These are phyloP conservation scores for Vultur gryphus DNA, from an alignment of 2,797 vertebrate genomes.

Conservation along the genomic window DNA sequence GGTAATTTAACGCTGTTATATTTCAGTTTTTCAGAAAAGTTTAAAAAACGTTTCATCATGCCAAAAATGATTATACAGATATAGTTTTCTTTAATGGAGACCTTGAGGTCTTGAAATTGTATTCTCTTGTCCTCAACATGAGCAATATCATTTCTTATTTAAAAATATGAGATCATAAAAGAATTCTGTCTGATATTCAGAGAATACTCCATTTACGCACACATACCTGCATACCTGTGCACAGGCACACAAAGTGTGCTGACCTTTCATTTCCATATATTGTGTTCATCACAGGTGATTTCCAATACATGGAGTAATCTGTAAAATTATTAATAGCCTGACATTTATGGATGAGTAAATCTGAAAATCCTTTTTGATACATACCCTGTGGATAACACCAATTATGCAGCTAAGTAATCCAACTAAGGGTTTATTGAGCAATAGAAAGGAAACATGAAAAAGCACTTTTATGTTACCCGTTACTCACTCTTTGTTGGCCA, in stretches of 20 bases:
- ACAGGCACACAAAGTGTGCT: background rate
- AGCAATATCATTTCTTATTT: background rate
- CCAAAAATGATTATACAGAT: conserved; percentile 39
- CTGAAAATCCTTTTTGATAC: background rate
- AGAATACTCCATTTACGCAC: background rate
- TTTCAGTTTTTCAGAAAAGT: conserved; percentile 25
- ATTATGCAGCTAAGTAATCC: background rate
- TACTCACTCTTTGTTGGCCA: background rate
- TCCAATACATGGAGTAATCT: background rate
- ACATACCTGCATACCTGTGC: background rate
- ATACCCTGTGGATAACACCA: background rate
- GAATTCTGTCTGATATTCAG: background rate
- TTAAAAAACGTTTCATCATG: conserved; percentile 24
- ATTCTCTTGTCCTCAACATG: background rate
- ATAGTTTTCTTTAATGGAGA: conserved; percentile 20
- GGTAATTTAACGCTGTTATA: conserved; percentile 53
- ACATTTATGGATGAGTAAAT: background rate
- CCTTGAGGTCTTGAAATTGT: background rate
- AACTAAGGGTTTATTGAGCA: background rate
- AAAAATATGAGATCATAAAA: background rate
- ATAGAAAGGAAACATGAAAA: background rate
- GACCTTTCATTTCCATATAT: background rate
- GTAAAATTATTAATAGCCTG: background rate
- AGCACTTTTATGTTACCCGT: fast-evolving
- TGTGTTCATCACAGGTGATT: background rate